Evolutionary conservation across 1,140 invertebrate species (phyloP).

Genomic region (Pseudomyrmex pallidus): DNA sequence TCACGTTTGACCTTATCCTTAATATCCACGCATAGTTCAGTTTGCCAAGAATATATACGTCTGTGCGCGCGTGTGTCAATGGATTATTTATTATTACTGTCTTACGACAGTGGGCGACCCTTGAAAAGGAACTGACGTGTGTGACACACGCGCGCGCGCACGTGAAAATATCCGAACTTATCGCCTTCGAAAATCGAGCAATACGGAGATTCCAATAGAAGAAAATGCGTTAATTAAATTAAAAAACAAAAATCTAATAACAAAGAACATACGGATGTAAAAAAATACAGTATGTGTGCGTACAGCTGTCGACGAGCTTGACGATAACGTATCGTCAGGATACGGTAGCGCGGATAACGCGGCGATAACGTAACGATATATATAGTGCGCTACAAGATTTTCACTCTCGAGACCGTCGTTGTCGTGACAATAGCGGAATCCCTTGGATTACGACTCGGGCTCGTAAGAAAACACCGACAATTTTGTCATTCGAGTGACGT

Average conservation of each 20-base stretch:
- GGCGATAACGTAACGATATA: constrained; percentile 18
- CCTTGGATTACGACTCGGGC: constrained; percentile 19
- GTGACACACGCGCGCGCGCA: no score
- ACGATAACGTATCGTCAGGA: not conserved
- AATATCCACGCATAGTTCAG: constrained; percentile 53
- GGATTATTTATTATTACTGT: constrained; percentile 31
- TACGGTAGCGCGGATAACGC: not conserved
- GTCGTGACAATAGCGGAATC: constrained; percentile 35
- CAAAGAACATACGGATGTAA: no score
- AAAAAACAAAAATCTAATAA: no score
- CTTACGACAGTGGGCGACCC: not conserved
- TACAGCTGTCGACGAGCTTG: constrained; percentile 9
- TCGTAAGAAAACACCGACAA: constrained; percentile 24
- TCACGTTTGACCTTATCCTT: constrained; percentile 69
- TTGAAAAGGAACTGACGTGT: not conserved
- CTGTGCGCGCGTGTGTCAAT: not conserved
- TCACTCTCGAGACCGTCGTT: constrained; percentile 17
- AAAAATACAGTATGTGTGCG: not conserved
- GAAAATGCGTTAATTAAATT: not conserved
- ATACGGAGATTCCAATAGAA: not conserved
- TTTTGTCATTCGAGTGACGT: constrained; percentile 48
- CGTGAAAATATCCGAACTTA: not conserved
- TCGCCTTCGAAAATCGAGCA: not conserved
- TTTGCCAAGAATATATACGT: not conserved
- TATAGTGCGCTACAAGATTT: constrained; percentile 19